These are phyloP conservation scores for Triplophysa dalaica DNA, from an alignment of 2,113 vertebrate genomes.

Conservation along the genomic window DNA sequence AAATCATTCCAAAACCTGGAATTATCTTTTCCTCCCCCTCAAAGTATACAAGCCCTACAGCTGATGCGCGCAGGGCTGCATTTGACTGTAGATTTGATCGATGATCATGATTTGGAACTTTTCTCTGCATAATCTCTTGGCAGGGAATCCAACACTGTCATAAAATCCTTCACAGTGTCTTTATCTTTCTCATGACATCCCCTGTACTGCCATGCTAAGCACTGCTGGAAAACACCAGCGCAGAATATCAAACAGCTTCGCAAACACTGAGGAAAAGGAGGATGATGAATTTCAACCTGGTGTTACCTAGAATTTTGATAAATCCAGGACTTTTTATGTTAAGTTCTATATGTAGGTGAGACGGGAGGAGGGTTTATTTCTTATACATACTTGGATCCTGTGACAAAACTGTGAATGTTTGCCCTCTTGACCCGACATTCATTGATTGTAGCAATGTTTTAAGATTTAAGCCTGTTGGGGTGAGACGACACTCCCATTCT, in stretches of 20 bases:
- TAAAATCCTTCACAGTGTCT: conserved; percentile 12
- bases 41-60: conserved; percentile 22
- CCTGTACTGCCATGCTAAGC: conserved; percentile 32
- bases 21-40: conserved; percentile 5
- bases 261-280: neutral
- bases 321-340: neutral
- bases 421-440: no score
- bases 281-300: neutral
- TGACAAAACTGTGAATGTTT: no score
- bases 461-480: no score
- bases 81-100: conserved; percentile 40
- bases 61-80: neutral
- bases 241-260: conserved; percentile 37
- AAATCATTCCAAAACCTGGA: conserved; percentile 20
- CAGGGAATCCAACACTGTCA: conserved; percentile 30
- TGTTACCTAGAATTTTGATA: neutral
- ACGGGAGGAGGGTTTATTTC: no score
- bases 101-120: conserved; percentile 36
- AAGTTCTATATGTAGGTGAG: neutral
- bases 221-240: neutral
- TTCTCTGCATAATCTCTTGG: conserved; percentile 38
- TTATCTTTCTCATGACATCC: conserved; percentile 14
- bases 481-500: no score
- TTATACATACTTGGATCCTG: neutral
- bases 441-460: no score